Evolutionary conservation across 2,113 vertebrate species (phyloP).

Genomic region (Anas platyrhynchos): DNA sequence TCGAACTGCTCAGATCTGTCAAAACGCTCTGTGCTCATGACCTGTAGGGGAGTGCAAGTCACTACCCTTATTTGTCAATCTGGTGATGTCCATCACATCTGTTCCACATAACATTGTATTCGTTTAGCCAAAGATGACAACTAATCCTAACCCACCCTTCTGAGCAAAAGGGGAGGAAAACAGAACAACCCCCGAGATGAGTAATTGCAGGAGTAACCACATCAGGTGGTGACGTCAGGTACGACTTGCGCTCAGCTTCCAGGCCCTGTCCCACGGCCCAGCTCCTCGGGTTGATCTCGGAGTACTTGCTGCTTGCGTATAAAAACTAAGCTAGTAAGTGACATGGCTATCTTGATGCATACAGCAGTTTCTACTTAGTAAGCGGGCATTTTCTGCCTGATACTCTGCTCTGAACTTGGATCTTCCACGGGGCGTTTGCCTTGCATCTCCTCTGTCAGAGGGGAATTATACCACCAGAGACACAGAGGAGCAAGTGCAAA

Average conservation of each 20-base stretch:
- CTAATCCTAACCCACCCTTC: conserved; percentile 9
- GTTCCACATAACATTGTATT: not conserved
- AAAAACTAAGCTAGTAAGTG: not conserved
- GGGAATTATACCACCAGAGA: not conserved
- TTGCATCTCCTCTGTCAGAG: not conserved
- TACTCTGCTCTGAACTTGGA: not conserved
- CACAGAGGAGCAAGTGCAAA: not conserved
- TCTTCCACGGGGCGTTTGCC: not conserved
- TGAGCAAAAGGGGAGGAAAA: conserved; percentile 22
- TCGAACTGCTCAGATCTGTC: not conserved
- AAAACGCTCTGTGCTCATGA: not conserved
- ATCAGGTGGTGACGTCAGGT: not conserved
- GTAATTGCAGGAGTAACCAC: not conserved
- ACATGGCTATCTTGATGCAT: not conserved
- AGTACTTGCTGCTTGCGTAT: not conserved
- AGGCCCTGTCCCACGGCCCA: not conserved
- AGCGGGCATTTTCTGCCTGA: not conserved
- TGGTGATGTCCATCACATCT: not conserved
- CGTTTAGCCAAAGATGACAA: conserved; percentile 4
- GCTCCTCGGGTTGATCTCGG: rapidly evolving
- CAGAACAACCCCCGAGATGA: not conserved
- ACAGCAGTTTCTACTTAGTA: not conserved
- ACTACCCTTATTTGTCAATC: not conserved
- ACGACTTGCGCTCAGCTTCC: not conserved
- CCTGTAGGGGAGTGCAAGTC: not conserved